phyloP scores from a whole-genome alignment of 2,797 vertebrate genomes.

The Limosa lapponica region DNA sequence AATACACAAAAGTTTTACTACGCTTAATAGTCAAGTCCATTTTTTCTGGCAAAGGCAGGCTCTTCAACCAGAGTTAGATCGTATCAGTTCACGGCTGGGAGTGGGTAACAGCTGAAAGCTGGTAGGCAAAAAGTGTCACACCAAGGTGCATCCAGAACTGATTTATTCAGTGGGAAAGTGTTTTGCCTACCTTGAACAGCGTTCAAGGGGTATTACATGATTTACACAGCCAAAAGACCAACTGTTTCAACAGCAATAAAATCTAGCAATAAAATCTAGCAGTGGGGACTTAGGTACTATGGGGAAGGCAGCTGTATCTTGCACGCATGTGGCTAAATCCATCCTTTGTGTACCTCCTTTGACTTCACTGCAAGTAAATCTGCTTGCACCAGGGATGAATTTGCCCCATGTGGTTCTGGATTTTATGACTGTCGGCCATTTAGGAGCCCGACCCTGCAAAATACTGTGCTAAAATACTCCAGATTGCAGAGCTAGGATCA shows the following conservation, averaged over 20 bases:
- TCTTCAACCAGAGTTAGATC: conserved; percentile 44
- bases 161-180: conserved; percentile 33
- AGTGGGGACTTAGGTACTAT: background rate
- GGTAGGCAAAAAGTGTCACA: conserved; percentile 35
- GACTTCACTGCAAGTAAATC: background rate
- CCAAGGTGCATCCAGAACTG: conserved; percentile 58
- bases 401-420: background rate
- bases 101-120: conserved; percentile 40
- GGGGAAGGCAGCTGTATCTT: background rate
- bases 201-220: background rate
- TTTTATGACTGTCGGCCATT: background rate
- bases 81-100: background rate
- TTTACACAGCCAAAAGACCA: conserved; percentile 41
- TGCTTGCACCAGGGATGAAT: conserved; percentile 36
- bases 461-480: conserved; percentile 3
- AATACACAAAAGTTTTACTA: conserved; percentile 43
- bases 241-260: background rate
- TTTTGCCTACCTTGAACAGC: conserved; percentile 18
- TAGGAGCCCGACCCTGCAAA: conserved; percentile 7
- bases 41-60: conserved; percentile 60
- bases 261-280: conserved; percentile 29
- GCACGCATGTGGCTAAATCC: conserved; percentile 1
- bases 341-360: conserved; percentile 13
- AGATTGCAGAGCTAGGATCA: conserved; percentile 5
- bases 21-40: conserved; percentile 51